Evolutionary conservation across 35 echinoderm and acorn worm genomes (phyloP), one percentile per base, ranked within the genome.

Genomic region (Diadema setosum): DNA sequence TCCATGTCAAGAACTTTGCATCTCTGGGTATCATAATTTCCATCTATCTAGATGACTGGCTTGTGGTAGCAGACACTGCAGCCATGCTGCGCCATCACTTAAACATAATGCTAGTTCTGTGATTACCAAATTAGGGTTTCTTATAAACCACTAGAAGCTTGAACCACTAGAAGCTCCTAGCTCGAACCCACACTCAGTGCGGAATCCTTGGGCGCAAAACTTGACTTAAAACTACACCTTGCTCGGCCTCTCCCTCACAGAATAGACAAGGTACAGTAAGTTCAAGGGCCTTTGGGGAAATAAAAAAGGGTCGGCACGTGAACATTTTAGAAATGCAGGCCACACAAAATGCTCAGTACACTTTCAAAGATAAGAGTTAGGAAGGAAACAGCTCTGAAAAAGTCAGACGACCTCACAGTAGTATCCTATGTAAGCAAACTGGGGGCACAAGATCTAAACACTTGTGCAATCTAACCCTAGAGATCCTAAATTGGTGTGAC

Each of bases 31-130:
- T 86, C 21, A 12, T 25, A 5, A 16, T 86, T 14, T 86, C 44
- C 18, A 3, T 65, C 9, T 91, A 76, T 27, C 90, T 92, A 24
- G 90, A 86, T 52, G 90, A 86, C 11, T 86, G 90, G 90, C 70
- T 92, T 12, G 27, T 92, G 18, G 35, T n/a, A n/a, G n/a, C n/a
- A n/a, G n/a, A n/a, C n/a, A n/a, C n/a, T n/a, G n/a, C n/a, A n/a
- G n/a, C n/a, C n/a, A n/a, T n/a, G n/a, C n/a, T n/a, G n/a, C n/a
- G n/a, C n/a, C n/a, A n/a, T n/a, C n/a, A n/a, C n/a, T n/a, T n/a
- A n/a, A n/a, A n/a, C n/a, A n/a, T n/a, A n/a, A n/a, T n/a, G n/a
- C n/a, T n/a, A n/a, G n/a, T n/a, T n/a, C n/a, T n/a, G n/a, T n/a
- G n/a, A n/a, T n/a, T n/a, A n/a, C n/a, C n/a, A n/a, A n/a, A n/a